Conservation (phyloP, 2,113 vertebrate species). For the Eclectus roratus region DNA sequence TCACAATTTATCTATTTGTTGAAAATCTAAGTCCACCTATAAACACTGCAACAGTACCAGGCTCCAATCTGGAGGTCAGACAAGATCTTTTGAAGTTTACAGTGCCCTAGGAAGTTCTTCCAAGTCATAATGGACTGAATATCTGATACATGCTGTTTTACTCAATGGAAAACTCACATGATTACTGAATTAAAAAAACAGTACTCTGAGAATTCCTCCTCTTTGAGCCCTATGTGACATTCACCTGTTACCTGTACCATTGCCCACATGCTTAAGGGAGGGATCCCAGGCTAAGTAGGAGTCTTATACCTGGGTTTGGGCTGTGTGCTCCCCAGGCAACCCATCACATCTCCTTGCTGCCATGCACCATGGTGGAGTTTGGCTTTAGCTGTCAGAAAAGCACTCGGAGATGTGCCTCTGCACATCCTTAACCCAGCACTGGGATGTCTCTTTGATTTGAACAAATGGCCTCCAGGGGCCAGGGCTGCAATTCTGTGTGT, state of each 20-base stretch:
- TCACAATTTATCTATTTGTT: background rate
- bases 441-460: background rate
- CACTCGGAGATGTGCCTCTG: background rate
- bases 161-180: background rate
- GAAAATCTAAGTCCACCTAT: background rate
- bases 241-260: background rate
- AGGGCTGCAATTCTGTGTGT: background rate
- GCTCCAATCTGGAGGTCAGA: background rate
- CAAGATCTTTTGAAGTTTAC: background rate
- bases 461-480: background rate
- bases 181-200: background rate
- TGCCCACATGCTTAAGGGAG: background rate
- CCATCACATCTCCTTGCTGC: background rate
- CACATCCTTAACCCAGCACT: background rate
- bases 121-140: background rate
- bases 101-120: background rate
- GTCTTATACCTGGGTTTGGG: background rate
- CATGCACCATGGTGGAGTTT: background rate
- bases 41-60: background rate
- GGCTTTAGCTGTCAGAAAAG: background rate
- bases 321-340: accelerated
- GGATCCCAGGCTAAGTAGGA: background rate
- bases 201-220: background rate
- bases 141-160: background rate
- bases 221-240: background rate